These are phyloP conservation scores for Dicrostonyx torquatus DNA, from an alignment of 2,797 vertebrate species.

Conservation along the genomic window DNA sequence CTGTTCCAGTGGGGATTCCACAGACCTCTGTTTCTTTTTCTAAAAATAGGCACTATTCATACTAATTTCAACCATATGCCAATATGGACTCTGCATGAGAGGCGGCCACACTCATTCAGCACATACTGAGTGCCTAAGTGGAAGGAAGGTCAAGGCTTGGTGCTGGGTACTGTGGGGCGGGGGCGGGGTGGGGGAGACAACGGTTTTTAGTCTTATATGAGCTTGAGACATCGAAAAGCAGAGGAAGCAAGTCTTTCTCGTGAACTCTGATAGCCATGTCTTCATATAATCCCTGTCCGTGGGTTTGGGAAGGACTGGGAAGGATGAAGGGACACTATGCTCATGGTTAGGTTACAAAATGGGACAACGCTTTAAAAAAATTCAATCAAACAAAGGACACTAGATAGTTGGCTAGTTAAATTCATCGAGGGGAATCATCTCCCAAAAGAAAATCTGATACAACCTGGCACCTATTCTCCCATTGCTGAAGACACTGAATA, in stretches of 20 bases:
- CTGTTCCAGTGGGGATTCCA: background rate
- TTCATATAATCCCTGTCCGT: background rate
- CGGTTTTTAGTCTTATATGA: background rate
- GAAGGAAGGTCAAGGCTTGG: background rate
- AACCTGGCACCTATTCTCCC: background rate
- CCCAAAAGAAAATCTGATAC: background rate
- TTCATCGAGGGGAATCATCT: background rate
- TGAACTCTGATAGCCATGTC: background rate
- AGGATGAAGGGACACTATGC: background rate
- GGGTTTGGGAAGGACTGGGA: background rate
- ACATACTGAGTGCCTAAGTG: background rate
- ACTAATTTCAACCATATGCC: background rate
- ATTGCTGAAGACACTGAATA: background rate
- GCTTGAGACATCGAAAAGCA: background rate
- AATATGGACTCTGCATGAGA: background rate
- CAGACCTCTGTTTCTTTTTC: conserved; percentile 28
- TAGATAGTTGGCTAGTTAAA: background rate
- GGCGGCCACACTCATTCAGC: background rate
- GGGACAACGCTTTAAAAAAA: background rate
- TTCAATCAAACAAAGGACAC: background rate
- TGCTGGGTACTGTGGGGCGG: background rate
- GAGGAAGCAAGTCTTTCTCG: background rate
- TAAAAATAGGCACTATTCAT: conserved; percentile 52
- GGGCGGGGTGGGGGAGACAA: background rate
- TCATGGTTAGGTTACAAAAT: background rate